These are phyloP conservation scores for Epinotia brunnichana DNA, from an alignment of 2,888 invertebrate genomes.

Conservation along the genomic window DNA sequence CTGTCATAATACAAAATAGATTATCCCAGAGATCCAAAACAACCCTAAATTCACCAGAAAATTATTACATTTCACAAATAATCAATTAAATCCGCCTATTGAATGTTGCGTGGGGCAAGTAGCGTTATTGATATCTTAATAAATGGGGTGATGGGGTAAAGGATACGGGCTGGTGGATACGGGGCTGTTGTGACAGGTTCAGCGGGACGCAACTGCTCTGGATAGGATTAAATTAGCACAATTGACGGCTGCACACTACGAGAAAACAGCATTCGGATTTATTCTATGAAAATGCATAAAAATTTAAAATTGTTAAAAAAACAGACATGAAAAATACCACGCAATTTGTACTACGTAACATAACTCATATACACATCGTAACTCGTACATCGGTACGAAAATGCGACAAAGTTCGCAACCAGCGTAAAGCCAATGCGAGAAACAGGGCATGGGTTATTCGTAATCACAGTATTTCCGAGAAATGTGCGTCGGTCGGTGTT, in stretches of 20 bases:
- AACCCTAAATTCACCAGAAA: slow-evolving; percentile 62
- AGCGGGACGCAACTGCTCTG: slow-evolving; percentile 54
- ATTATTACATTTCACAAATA: slow-evolving; percentile 73
- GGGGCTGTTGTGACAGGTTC: slow-evolving; percentile 77
- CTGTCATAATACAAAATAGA: slow-evolving; percentile 42
- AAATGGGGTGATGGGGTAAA: slow-evolving; percentile 77
- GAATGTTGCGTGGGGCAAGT: slow-evolving; percentile 64
- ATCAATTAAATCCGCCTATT: slow-evolving; percentile 75
- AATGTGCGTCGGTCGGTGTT: slow-evolving; percentile 45
- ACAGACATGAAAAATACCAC: background rate
- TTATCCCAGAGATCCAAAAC: slow-evolving; percentile 54
- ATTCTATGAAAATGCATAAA: background rate
- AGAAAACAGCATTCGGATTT: background rate
- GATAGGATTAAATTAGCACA: slow-evolving; percentile 27
- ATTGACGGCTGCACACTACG: background rate
- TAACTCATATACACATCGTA: too few relatives aligned
- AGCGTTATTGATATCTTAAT: slow-evolving; percentile 81
- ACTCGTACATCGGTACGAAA: background rate
- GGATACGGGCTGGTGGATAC: slow-evolving; percentile 77
- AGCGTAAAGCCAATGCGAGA: background rate
- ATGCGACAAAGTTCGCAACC: slow-evolving; percentile 15
- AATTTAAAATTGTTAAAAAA: too few relatives aligned
- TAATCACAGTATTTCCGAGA: slow-evolving; percentile 45
- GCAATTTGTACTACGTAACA: background rate
- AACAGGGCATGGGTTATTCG: slow-evolving; percentile 39